phyloP scores from a whole-genome alignment of 2,888 invertebrate species.

The Allolobophora icterica region DNA sequence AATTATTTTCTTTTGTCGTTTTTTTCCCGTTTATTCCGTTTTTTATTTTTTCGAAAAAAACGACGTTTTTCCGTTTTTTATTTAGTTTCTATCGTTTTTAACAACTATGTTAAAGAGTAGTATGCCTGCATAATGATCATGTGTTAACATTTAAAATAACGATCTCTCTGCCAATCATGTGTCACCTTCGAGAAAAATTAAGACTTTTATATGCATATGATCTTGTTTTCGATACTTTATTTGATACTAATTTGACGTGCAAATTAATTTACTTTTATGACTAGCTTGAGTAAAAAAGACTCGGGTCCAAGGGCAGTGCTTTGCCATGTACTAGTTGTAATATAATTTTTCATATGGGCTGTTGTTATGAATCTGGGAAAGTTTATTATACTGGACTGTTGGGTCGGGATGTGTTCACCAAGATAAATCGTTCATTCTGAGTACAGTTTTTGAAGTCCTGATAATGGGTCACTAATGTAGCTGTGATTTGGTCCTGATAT shows the following conservation, averaged over 20 bases:
- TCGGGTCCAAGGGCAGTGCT: not conserved
- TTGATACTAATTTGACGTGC: not conserved
- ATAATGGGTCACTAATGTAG: no score
- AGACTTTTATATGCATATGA: not conserved
- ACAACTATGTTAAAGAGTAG: not conserved
- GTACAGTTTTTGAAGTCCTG: no score
- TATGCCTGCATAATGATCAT: not conserved
- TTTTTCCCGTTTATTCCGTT: no score
- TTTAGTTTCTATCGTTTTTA: no score
- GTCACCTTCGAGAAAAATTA: not conserved
- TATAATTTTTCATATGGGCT: not conserved
- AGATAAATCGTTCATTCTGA: no score
- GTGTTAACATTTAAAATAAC: not conserved
- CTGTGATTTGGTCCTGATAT: no score
- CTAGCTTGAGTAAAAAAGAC: not conserved
- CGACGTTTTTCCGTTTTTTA: no score
- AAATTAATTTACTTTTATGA: not conserved
- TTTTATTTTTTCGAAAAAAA: no score
- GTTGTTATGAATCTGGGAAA: not conserved
- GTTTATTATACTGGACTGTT: not conserved
- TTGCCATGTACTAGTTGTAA: not conserved
- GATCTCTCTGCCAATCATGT: not conserved
- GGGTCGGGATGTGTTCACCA: no score
- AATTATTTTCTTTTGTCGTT: no score
- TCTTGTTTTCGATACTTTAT: not conserved